These are phyloP conservation scores for Lepidurus couesii DNA, from an alignment of 1,140 invertebrate genomes.

Conservation along the genomic window DNA sequence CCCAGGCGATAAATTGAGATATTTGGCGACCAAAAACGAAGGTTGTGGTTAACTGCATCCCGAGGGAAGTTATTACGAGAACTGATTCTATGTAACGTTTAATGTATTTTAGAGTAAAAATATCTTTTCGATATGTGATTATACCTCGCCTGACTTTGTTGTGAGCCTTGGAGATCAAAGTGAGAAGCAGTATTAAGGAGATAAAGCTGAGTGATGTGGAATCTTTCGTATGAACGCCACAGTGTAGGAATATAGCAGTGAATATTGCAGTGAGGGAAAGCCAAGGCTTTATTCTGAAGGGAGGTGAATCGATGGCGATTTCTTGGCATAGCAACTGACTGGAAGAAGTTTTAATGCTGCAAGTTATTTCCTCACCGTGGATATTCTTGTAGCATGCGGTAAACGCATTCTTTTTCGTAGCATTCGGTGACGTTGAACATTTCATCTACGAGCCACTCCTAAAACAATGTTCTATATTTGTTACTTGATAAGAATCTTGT, in stretches of 20 bases:
- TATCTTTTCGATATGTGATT: neutral
- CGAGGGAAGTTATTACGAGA: conserved; percentile 28
- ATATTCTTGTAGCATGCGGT: neutral
- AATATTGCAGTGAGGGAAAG: conserved; percentile 28
- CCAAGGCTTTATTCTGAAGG: conserved; percentile 28
- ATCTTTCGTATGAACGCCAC: conserved; percentile 27
- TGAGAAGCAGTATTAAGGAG: neutral
- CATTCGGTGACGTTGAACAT: neutral
- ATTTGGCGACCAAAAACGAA: conserved; percentile 27
- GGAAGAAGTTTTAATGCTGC: neutral
- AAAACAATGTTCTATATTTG: too few species aligned
- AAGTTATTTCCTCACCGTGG: neutral
- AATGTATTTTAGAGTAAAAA: neutral
- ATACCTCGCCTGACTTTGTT: conserved; percentile 25
- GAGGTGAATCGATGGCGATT: conserved; percentile 26
- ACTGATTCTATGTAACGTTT: conserved; percentile 21
- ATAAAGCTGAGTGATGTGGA: conserved; percentile 11
- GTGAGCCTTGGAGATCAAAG: neutral
- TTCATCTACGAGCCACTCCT: neutral
- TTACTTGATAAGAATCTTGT: too few species aligned
- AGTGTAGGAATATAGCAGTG: conserved; percentile 30
- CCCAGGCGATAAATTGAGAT: conserved; percentile 32
- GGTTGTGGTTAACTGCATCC: conserved; percentile 30
- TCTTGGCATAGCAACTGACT: conserved; percentile 11
- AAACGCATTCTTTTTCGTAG: neutral